Evolutionary conservation across 2,888 invertebrate genomes (phyloP).

Genomic region (Andrena flavipes): DNA sequence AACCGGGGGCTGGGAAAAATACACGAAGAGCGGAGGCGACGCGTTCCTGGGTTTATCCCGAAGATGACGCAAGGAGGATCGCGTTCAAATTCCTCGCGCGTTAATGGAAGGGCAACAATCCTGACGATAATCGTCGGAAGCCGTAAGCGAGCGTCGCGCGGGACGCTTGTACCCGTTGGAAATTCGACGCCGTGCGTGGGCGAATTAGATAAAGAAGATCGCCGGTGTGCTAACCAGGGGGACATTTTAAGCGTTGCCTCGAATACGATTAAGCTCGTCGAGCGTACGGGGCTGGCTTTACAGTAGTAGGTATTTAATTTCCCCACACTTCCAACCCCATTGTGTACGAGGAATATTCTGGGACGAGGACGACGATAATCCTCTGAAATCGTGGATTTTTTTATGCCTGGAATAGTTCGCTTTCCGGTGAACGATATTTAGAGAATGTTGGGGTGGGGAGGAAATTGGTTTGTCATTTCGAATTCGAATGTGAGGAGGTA

Average conservation of each 20-base stretch:
- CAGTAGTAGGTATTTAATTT: conserved; percentile 33
- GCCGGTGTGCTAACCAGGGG: not conserved
- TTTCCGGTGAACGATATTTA: no score
- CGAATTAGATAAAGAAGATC: conserved; percentile 23
- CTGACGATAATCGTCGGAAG: conserved; percentile 27
- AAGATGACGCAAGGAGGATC: not conserved
- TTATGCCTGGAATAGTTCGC: no score
- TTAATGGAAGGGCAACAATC: conserved; percentile 53
- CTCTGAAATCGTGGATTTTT: not conserved
- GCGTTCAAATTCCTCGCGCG: conserved; percentile 28
- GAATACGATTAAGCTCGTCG: conserved; percentile 33
- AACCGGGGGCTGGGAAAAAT: no score
- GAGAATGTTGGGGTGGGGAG: no score
- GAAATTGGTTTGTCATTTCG: no score
- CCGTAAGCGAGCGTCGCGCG: not conserved
- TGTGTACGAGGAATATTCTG: conserved; percentile 19
- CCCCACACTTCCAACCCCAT: not conserved
- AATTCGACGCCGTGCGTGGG: not conserved
- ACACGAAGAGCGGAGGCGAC: no score
- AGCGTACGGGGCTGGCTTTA: not conserved
- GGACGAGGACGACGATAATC: not conserved
- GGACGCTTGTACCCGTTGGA: not conserved
- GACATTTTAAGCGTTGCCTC: conserved; percentile 24
- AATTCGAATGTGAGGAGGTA: no score
- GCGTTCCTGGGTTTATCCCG: not conserved